Conservation (phyloP, 2,113 vertebrate genomes). For the Hydrochoerus hydrochaeris region DNA sequence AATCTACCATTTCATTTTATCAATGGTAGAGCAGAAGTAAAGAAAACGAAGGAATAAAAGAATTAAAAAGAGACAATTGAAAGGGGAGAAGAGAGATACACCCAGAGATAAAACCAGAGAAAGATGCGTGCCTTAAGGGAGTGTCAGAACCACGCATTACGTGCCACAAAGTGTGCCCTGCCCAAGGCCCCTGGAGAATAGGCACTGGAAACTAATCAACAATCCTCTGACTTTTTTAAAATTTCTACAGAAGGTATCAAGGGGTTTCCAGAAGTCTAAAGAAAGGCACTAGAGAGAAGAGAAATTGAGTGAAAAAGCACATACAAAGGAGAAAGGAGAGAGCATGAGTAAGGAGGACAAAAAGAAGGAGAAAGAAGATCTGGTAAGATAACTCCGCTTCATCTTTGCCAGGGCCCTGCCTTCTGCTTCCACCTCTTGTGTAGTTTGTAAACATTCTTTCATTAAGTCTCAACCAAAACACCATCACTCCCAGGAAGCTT, state of each 20-base stretch:
- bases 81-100: neutral
- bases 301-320: neutral
- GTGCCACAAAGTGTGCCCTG: neutral
- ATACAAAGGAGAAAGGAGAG: neutral
- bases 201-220: neutral
- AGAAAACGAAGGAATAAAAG: neutral
- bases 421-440: neutral
- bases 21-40: neutral
- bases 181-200: neutral
- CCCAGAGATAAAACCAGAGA: neutral
- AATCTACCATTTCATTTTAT: neutral
- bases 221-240: neutral
- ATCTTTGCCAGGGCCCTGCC: neutral
- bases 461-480: neutral
- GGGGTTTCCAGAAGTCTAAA: neutral
- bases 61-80: neutral
- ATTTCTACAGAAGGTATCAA: neutral
- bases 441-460: neutral
- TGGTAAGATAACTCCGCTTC: neutral
- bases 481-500: neutral
- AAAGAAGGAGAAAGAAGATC: rapidly evolving
- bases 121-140: neutral
- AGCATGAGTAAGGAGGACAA: neutral
- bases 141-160: neutral
- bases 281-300: neutral